These are phyloP conservation scores for Melipona bicolor DNA, from an alignment of 2,888 invertebrate genomes.

Conservation along the genomic window DNA sequence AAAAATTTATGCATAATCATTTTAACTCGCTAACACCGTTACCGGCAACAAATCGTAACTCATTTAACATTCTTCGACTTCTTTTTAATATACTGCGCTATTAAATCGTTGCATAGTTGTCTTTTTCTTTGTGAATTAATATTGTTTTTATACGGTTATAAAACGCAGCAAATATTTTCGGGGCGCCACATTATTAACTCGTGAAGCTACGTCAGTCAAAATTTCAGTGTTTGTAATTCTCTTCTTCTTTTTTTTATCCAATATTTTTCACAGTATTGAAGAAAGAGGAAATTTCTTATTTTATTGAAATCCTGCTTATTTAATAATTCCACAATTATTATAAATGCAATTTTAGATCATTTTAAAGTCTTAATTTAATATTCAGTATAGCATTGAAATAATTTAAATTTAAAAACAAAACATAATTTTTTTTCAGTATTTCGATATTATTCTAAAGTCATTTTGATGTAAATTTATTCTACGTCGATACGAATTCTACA, in stretches of 20 bases:
- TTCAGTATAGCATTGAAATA: not conserved
- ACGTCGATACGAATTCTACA: slow-evolving; percentile 37
- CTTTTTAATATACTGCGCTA: not conserved
- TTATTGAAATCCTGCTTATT: not conserved
- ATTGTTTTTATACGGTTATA: not conserved
- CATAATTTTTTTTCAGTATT: not conserved
- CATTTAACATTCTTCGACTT: slow-evolving; percentile 4
- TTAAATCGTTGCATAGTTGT: not conserved
- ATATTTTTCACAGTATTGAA: not conserved
- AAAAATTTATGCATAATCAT: slow-evolving; percentile 29
- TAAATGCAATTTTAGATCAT: not conserved
- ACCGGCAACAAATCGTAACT: slow-evolving; percentile 31
- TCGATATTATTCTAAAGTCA: not conserved
- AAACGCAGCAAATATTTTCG: not conserved
- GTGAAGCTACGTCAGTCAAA: not conserved
- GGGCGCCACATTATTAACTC: not conserved
- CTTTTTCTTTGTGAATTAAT: not conserved
- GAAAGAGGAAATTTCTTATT: not conserved
- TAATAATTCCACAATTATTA: not conserved
- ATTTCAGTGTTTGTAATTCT: not conserved
- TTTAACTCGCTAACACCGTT: slow-evolving; percentile 37
- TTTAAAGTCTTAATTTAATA: not conserved
- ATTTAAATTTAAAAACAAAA: not conserved
- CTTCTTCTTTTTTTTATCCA: not conserved
- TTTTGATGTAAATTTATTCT: not conserved